Evolutionary conservation across 2,113 vertebrate species (phyloP).

Genomic region (Sisor rabdophorus): DNA sequence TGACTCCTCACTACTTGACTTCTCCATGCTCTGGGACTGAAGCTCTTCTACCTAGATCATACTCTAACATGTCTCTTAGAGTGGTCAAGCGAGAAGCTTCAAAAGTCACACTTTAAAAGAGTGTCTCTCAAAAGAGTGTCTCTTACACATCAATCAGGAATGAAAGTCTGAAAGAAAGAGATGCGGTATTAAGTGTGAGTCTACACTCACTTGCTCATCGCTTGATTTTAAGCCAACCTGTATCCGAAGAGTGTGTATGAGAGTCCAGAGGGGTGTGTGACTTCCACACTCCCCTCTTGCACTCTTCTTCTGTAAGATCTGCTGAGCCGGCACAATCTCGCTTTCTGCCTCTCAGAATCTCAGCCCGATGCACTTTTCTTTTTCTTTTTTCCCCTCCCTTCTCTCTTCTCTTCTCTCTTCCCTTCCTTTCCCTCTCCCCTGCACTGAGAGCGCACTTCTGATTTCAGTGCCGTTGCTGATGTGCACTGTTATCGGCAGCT

Average conservation of each 20-base stretch:
- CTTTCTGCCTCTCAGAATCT: conserved; percentile 32
- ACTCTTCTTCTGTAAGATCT: conserved; percentile 32
- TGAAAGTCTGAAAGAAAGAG: neutral
- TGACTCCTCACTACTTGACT: conserved; percentile 99
- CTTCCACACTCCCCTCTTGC: conserved; percentile 35
- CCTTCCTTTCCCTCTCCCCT: conserved; percentile 46
- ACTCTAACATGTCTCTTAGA: conserved; percentile 79
- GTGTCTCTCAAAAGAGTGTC: neutral
- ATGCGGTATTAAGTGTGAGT: neutral
- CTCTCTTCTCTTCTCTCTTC: conserved; percentile 25
- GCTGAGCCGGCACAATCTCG: conserved; percentile 41
- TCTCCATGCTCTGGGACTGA: conserved; percentile 90
- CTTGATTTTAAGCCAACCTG: neutral
- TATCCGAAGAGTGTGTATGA: neutral
- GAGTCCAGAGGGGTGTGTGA: conserved; percentile 14
- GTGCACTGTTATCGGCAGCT: conserved; percentile 77
- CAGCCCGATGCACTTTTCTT: conserved; percentile 55
- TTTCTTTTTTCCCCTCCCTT: conserved; percentile 24
- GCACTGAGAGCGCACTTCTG: conserved; percentile 55
- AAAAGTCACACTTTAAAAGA: neutral
- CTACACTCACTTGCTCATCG: neutral
- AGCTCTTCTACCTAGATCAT: conserved; percentile 67
- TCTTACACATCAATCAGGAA: conserved; percentile 9
- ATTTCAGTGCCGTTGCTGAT: conserved; percentile 63
- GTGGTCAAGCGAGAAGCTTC: conserved; percentile 52